Evolutionary conservation across 2,888 invertebrate genomes (phyloP).

Genomic region (Caenorhabditis sp.): DNA sequence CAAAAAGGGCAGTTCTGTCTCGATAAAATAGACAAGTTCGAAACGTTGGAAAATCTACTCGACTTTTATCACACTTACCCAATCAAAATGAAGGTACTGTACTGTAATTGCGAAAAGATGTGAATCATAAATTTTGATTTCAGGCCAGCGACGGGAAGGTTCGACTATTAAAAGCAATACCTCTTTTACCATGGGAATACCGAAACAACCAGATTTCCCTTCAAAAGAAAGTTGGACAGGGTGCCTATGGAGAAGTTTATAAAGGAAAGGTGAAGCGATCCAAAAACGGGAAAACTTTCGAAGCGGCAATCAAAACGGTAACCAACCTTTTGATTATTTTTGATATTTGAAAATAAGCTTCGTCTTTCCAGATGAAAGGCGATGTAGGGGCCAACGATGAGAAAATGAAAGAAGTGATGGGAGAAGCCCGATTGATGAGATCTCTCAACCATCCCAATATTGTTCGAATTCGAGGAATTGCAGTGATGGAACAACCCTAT

Average conservation of each 20-base stretch:
- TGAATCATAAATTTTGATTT: not conserved
- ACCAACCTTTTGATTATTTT: not conserved
- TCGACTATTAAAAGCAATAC: constrained; percentile 10
- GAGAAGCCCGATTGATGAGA: constrained; percentile 43
- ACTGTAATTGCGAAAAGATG: too few species aligned
- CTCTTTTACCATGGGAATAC: constrained; percentile 29
- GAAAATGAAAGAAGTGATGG: constrained; percentile 42
- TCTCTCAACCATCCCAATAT: constrained; percentile 48
- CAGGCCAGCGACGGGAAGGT: constrained; percentile 6
- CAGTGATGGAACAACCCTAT: constrained; percentile 84
- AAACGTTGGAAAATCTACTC: constrained; percentile 9
- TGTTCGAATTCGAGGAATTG: constrained; percentile 55
- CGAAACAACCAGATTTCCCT: constrained; percentile 19
- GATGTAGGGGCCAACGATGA: constrained; percentile 32
- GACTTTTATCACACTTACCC: constrained; percentile 9
- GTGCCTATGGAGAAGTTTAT: constrained; percentile 41
- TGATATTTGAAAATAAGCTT: not conserved
- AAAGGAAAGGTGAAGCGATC: constrained; percentile 26
- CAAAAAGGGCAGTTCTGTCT: constrained; percentile 1
- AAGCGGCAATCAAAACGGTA: constrained; percentile 39
- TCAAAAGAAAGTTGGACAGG: constrained; percentile 35
- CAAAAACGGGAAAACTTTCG: constrained; percentile 16
- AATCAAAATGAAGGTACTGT: constrained; percentile 3
- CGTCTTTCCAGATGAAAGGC: constrained; percentile 23
- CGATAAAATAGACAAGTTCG: constrained; percentile 8